A percentile compares a stretch with the other conserved stretches of the same genome.
phyloP scores from a whole-genome alignment of 2,113 vertebrate genomes.

The Crocuta crocuta region DNA sequence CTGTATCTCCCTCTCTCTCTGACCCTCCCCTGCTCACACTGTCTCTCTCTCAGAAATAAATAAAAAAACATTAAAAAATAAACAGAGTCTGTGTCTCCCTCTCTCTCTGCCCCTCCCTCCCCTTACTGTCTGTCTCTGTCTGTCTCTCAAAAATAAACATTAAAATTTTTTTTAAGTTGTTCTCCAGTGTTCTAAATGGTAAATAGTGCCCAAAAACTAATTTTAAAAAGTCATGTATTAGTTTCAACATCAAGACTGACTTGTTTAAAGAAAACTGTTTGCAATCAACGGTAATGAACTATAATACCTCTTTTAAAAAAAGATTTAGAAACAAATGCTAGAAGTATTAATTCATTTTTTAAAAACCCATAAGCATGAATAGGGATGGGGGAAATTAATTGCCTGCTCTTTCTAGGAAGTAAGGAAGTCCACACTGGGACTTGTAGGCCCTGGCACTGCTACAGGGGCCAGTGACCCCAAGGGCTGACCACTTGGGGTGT shows the following conservation, averaged over 20 bases:
- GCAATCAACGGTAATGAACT: constrained; percentile 7
- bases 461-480: not conserved
- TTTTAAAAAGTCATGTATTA: not conserved
- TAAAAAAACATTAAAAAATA: too few species aligned
- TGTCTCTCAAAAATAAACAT: too few species aligned
- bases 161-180: not conserved
- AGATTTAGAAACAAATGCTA: constrained; percentile 41
- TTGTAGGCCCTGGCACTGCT: not conserved
- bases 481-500: not conserved
- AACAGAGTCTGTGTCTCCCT: too few species aligned
- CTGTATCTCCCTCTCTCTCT: too few species aligned
- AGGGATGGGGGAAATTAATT: not conserved
- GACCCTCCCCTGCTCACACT: too few species aligned
- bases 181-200: constrained; percentile 48
- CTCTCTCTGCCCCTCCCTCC: too few species aligned
- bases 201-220: constrained; percentile 26
- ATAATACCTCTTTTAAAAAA: constrained; percentile 30
- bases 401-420: not conserved
- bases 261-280: constrained; percentile 36
- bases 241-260: not conserved
- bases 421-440: not conserved
- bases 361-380: not conserved
- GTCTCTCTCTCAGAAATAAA: too few species aligned
- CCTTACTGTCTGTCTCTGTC: too few species aligned
- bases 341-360: not conserved